Conservation (phyloP, 2,113 vertebrate genomes). For the Microtus montanus region DNA sequence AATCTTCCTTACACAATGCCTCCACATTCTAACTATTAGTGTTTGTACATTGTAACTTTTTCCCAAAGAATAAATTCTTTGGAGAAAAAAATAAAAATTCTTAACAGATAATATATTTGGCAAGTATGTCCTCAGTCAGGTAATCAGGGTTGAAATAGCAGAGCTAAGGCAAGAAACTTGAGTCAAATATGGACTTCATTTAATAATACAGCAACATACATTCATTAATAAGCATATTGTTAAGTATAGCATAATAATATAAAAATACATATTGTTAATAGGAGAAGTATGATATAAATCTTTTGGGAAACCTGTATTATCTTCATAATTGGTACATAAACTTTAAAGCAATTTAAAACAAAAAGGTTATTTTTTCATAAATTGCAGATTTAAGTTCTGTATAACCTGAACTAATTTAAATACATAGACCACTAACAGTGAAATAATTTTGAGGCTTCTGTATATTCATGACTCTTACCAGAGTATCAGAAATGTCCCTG, state of each 20-base stretch:
- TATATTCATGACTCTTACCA: background rate
- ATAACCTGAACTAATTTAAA: constrained; percentile 36
- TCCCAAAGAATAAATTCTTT: background rate
- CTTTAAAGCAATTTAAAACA: constrained; percentile 16
- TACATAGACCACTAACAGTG: background rate
- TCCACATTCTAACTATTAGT: background rate
- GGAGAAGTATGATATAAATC: background rate
- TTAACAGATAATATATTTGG: background rate
- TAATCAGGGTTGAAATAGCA: background rate
- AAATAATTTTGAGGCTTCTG: constrained; percentile 29
- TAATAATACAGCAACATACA: background rate
- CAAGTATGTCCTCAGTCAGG: background rate
- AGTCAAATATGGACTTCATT: background rate
- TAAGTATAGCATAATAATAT: background rate
- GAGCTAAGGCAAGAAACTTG: background rate
- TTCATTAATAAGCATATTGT: background rate
- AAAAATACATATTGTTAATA: background rate
- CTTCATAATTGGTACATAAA: background rate
- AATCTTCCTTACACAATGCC: background rate
- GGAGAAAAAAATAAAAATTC: background rate
- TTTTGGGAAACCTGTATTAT: background rate
- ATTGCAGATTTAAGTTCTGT: background rate
- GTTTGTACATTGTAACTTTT: background rate
- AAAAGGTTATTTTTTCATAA: constrained; percentile 18
- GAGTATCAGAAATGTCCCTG: background rate